Evolutionary conservation across 2,888 invertebrate genomes (phyloP).

Genomic region (Leptopilina syphax): DNA sequence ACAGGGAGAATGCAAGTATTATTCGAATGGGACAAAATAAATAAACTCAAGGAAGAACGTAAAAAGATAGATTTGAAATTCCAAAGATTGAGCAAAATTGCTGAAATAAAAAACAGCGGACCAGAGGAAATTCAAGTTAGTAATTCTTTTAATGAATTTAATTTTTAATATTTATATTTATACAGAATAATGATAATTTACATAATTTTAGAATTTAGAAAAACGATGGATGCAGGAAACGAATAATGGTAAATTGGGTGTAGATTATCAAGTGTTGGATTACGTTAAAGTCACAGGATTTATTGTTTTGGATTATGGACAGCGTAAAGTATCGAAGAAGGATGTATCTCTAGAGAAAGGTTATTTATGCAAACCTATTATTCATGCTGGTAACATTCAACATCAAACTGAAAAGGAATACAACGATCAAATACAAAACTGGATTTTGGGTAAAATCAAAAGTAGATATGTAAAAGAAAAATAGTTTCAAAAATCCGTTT

Average conservation of each 20-base stretch:
- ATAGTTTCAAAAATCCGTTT: background rate
- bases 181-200: background rate
- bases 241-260: conserved; percentile 20
- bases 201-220: conserved; percentile 20
- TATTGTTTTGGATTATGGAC: background rate
- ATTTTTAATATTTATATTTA: background rate
- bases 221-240: conserved; percentile 26
- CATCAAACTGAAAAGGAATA: conserved; percentile 25
- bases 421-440: conserved; percentile 14
- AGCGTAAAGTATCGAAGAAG: background rate
- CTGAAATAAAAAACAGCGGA: conserved; percentile 2
- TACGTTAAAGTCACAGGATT: conserved; percentile 16
- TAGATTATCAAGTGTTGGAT: conserved; percentile 4
- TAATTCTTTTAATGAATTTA: background rate
- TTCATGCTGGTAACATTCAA: conserved; percentile 5
- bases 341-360: background rate
- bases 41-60: conserved; percentile 21
- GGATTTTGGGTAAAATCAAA: background rate
- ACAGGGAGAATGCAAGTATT: conserved; percentile 14
- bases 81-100: conserved; percentile 21
- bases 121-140: conserved; percentile 6
- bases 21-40: background rate
- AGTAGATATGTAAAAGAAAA: conserved; percentile 8
- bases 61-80: conserved; percentile 15
- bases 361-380: background rate